Conservation (phyloP, 2,888 invertebrate species). For the Blomia tropicalis region DNA sequence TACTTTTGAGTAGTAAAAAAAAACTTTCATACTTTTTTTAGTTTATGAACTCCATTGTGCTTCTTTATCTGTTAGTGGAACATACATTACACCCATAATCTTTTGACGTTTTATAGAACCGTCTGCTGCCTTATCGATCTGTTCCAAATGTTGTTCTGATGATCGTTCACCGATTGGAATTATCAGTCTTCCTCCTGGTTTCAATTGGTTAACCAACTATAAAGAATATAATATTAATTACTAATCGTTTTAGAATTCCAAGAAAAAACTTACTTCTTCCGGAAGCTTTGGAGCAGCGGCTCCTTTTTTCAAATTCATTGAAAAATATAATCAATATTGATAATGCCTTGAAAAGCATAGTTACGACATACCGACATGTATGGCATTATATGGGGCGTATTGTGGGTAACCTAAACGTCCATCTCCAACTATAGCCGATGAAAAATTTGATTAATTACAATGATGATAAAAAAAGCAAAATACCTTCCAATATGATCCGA, state of each 20-base stretch:
- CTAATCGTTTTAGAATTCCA: constrained; percentile 11
- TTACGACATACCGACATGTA: no score
- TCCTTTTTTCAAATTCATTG: no score
- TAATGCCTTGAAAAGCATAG: no score
- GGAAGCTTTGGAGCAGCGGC: constrained; percentile 67
- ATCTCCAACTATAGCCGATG: constrained; percentile 66
- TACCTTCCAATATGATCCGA: constrained; percentile 54
- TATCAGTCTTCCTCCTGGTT: constrained; percentile 76
- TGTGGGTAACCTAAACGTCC: constrained; percentile 57
- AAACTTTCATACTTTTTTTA: background rate
- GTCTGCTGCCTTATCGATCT: constrained; percentile 71
- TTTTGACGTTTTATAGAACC: constrained; percentile 57
- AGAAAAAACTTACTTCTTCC: constrained; percentile 44
- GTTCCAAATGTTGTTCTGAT: constrained; percentile 66
- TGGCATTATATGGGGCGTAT: constrained; percentile 71
- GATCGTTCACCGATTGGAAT: constrained; percentile 76
- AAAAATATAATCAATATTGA: no score
- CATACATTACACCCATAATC: constrained; percentile 89
- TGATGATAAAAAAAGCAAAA: constrained; percentile 29
- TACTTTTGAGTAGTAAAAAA: no score
- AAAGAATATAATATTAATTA: constrained; percentile 23
- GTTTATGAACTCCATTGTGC: background rate
- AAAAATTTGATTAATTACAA: constrained; percentile 39
- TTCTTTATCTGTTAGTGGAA: constrained; percentile 76
- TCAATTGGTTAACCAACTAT: constrained; percentile 66